A percentile compares a stretch with the other conserved stretches of the same genome.
Evolutionary conservation across 1,140 invertebrate species (phyloP).

Genomic region (Orius insidiosus): DNA sequence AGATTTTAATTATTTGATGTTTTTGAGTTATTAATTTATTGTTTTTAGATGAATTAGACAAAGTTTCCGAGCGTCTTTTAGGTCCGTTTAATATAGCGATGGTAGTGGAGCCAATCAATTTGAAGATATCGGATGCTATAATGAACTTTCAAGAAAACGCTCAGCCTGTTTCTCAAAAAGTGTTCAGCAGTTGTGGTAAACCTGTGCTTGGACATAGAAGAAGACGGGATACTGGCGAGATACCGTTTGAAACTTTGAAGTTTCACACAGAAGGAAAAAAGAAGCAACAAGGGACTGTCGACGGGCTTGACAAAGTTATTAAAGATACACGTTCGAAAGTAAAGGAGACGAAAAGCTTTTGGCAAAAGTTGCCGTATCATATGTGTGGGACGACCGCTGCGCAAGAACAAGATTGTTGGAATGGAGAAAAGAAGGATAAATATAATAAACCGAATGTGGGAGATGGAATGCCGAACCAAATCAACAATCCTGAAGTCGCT

Average conservation of each 20-base stretch:
- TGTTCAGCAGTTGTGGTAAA: slow-evolving; percentile 19
- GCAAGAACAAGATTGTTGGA: slow-evolving; percentile 60
- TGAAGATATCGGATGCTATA: slow-evolving; percentile 96
- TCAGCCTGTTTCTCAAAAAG: slow-evolving; percentile 61
- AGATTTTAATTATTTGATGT: slow-evolving; percentile 25
- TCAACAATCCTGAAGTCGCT: slow-evolving; percentile 48
- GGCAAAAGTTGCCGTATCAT: slow-evolving; percentile 64
- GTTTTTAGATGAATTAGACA: slow-evolving; percentile 53
- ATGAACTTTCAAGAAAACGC: slow-evolving; percentile 96
- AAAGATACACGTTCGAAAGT: slow-evolving; percentile 54
- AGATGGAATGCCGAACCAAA: slow-evolving; percentile 44
- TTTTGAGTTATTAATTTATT: slow-evolving; percentile 5
- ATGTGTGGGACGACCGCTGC: slow-evolving; percentile 56
- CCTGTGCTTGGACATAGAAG: too few relatives aligned
- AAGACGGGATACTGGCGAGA: slow-evolving; percentile 4
- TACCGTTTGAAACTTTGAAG: slow-evolving; percentile 27
- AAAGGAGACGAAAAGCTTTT: slow-evolving; percentile 64
- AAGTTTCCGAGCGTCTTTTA: slow-evolving; percentile 63
- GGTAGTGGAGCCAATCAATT: slow-evolving; percentile 90
- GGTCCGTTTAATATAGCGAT: slow-evolving; percentile 93
- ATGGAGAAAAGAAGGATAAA: slow-evolving; percentile 59
- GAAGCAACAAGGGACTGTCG: slow-evolving; percentile 16
- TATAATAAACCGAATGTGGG: slow-evolving; percentile 50
- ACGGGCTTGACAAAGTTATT: slow-evolving; percentile 55
- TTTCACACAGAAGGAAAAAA: slow-evolving; percentile 21